Evolutionary conservation across 2,888 invertebrate species (phyloP).

Genomic region (Tryphoninae sp.): DNA sequence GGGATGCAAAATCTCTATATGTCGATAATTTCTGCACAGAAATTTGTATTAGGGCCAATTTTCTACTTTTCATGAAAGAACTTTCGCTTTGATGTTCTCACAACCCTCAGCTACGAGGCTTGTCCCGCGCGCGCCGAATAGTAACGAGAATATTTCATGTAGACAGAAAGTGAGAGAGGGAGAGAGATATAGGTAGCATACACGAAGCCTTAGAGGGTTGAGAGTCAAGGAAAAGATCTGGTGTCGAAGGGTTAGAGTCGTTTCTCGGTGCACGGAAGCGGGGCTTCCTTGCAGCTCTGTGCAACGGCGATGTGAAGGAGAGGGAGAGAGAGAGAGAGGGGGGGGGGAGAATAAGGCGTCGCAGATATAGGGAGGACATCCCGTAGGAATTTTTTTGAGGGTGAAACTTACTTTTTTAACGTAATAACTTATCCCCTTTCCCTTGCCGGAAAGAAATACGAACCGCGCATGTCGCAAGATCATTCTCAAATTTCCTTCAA

Average conservation of each 20-base stretch:
- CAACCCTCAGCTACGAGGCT: constrained; percentile 7
- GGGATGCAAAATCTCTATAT: neutral
- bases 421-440: neutral
- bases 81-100: constrained; percentile 13
- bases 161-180: constrained; percentile 3
- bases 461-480: constrained; percentile 31
- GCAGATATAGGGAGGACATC: constrained; percentile 26
- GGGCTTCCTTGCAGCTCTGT: constrained; percentile 70
- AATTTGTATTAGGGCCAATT: neutral
- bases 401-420: constrained; percentile 38
- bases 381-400: constrained; percentile 56
- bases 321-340: constrained; percentile 4
- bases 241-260: constrained; percentile 69
- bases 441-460: constrained; percentile 47
- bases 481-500: constrained; percentile 58
- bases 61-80: neutral
- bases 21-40: neutral
- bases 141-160: constrained; percentile 41
- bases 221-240: constrained; percentile 73
- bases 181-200: neutral
- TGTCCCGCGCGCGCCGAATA: neutral
- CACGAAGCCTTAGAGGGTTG: constrained; percentile 61
- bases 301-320: constrained; percentile 31
- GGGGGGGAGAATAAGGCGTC: neutral
- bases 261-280: constrained; percentile 68